Percentiles rank a stretch among this genome's conserved stretches.
phyloP scores from a whole-genome alignment of 2,888 invertebrate species.

The Eulithis testata region DNA sequence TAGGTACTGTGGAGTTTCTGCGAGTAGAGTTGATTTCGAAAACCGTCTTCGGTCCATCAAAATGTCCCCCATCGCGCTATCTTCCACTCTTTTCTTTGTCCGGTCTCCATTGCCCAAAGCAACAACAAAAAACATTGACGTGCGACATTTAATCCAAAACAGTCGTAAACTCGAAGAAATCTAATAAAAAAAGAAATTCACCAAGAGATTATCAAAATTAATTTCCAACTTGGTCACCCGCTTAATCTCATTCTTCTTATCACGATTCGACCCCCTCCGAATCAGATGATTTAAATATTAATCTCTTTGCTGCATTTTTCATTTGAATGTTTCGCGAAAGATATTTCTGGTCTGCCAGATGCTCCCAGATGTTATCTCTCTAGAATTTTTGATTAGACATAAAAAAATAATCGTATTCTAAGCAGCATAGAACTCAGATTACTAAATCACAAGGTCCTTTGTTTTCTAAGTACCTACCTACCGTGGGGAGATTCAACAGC shows the following conservation, averaged over 20 bases:
- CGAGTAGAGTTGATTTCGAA: no score
- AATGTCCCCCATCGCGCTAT: no score
- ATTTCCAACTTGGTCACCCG: conserved; percentile 28
- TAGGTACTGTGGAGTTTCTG: no score
- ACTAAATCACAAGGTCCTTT: no score
- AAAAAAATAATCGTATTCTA: conserved; percentile 10
- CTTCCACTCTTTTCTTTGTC: no score
- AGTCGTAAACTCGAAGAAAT: background rate
- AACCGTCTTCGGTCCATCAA: no score
- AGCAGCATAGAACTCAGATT: no score
- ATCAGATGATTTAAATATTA: conserved; percentile 35
- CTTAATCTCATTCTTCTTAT: conserved; percentile 20
- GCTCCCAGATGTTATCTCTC: conserved; percentile 35
- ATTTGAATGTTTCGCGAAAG: conserved; percentile 36
- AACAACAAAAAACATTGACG: no score
- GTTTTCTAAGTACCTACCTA: no score
- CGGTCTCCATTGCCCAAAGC: no score
- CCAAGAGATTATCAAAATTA: conserved; percentile 15
- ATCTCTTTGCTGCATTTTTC: conserved; percentile 37
- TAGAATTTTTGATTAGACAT: conserved; percentile 15
- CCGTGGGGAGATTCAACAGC: no score
- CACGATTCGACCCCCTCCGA: conserved; percentile 23
- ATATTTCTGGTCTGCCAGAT: conserved; percentile 38
- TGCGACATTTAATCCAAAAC: no score
- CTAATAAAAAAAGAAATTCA: conserved; percentile 2